phyloP scores from a whole-genome alignment of 1,140 invertebrate species.

The Leptestheria dahalacensis region DNA sequence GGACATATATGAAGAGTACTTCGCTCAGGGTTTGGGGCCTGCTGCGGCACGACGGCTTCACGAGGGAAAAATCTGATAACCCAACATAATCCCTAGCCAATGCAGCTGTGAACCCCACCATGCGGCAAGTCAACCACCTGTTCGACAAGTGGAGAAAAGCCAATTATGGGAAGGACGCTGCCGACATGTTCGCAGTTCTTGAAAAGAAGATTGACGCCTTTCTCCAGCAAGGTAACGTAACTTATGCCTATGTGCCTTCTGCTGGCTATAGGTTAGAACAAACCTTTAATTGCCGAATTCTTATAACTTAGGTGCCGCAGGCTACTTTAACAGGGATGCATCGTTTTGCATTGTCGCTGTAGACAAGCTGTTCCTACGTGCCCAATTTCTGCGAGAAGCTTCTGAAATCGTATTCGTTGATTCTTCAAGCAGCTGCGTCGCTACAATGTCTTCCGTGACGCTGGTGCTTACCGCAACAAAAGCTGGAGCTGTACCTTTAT shows the following conservation, averaged over 20 bases:
- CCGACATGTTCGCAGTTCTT: neutral
- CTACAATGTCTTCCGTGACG: neutral
- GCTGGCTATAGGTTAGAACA: neutral
- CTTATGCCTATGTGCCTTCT: too few relatives aligned
- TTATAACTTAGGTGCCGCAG: neutral
- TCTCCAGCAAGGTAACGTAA: neutral
- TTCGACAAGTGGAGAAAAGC: neutral
- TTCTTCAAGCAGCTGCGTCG: neutral
- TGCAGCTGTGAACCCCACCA: neutral
- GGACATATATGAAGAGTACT: neutral
- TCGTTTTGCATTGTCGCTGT: neutral
- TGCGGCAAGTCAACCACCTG: neutral
- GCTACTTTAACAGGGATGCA: neutral
- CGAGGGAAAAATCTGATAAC: neutral
- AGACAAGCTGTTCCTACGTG: neutral
- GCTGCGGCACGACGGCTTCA: neutral
- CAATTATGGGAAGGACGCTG: neutral
- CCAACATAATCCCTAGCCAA: neutral
- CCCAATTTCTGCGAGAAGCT: neutral
- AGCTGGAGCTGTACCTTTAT: neutral
- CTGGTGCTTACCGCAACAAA: neutral
- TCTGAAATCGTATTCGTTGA: neutral
- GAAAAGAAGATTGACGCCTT: neutral
- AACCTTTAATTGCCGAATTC: neutral
- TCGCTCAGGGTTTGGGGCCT: neutral